Conservation (phyloP, 2,888 invertebrate genomes). For the Mythimna loreyi region DNA sequence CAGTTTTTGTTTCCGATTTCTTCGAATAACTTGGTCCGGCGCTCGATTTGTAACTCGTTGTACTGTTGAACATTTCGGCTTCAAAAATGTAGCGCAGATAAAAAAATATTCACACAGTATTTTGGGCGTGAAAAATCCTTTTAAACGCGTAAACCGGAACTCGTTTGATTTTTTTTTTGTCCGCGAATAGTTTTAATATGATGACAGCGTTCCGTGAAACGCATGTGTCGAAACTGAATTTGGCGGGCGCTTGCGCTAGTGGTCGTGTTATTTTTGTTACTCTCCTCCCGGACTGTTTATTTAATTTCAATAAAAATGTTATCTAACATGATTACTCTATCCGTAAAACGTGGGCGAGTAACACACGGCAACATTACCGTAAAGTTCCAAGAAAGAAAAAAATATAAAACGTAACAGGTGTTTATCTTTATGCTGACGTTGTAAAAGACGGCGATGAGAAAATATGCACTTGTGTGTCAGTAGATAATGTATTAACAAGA, state of each 20-base stretch:
- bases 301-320: slow-evolving; percentile 84
- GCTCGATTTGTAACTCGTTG: slow-evolving; percentile 74
- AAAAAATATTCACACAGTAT: slow-evolving; percentile 56
- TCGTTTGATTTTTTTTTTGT: slow-evolving; percentile 63
- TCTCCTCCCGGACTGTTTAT: slow-evolving; percentile 78
- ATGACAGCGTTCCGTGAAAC: slow-evolving; percentile 76
- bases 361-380: slow-evolving; percentile 18
- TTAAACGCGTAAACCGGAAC: slow-evolving; percentile 51
- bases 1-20: slow-evolving; percentile 64
- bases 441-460: slow-evolving; percentile 31
- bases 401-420: slow-evolving; percentile 52
- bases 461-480: slow-evolving; percentile 38
- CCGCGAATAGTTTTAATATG: slow-evolving; percentile 72
- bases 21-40: slow-evolving; percentile 68
- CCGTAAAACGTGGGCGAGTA: slow-evolving; percentile 21
- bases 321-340: slow-evolving; percentile 60
- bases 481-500: slow-evolving; percentile 31
- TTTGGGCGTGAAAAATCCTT: slow-evolving; percentile 61
- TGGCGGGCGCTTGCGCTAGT: slow-evolving; percentile 72
- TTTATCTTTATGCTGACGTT: slow-evolving; percentile 41
- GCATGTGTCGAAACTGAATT: slow-evolving; percentile 80
- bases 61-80: slow-evolving; percentile 80
- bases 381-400: slow-evolving; percentile 34
- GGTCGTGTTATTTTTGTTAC: slow-evolving; percentile 86
- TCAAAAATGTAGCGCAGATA: slow-evolving; percentile 39